Conservation (phyloP, 2,888 invertebrate species). For the Coleophora deauratella region DNA sequence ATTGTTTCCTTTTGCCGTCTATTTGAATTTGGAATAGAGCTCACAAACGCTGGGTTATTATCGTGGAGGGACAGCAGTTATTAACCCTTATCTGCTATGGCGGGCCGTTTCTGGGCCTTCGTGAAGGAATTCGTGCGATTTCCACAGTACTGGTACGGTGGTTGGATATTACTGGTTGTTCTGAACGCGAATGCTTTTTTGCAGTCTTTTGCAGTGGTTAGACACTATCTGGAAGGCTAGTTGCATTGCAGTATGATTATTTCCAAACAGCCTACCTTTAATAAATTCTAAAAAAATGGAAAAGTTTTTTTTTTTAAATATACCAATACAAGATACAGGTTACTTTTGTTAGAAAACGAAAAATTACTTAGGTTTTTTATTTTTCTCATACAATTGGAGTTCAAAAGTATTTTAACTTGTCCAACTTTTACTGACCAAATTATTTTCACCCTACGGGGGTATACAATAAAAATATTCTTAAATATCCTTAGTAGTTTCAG, state of each 20-base stretch:
- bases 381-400: too few species aligned
- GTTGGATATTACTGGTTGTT: slow-evolving; percentile 33
- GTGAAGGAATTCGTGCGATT: slow-evolving; percentile 39
- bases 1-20: background rate
- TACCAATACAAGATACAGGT: too few species aligned
- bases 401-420: too few species aligned
- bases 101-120: slow-evolving; percentile 27
- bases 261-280: too few species aligned
- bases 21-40: slow-evolving; percentile 3
- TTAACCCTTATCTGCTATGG: slow-evolving; percentile 32
- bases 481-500: too few species aligned
- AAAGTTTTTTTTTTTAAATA: too few species aligned
- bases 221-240: background rate
- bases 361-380: too few species aligned
- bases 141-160: slow-evolving; percentile 18
- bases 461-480: too few species aligned
- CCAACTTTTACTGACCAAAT: too few species aligned
- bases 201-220: background rate
- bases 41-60: slow-evolving; percentile 1
- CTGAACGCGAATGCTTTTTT: background rate
- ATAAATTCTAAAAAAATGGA: too few species aligned
- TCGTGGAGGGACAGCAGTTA: slow-evolving; percentile 24
- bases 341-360: too few species aligned
- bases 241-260: background rate
- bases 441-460: too few species aligned